Evolutionary conservation across 2,113 vertebrate genomes (phyloP), one percentile per base, ranked within the genome.

Genomic region (Eleginops maclovinus): DNA sequence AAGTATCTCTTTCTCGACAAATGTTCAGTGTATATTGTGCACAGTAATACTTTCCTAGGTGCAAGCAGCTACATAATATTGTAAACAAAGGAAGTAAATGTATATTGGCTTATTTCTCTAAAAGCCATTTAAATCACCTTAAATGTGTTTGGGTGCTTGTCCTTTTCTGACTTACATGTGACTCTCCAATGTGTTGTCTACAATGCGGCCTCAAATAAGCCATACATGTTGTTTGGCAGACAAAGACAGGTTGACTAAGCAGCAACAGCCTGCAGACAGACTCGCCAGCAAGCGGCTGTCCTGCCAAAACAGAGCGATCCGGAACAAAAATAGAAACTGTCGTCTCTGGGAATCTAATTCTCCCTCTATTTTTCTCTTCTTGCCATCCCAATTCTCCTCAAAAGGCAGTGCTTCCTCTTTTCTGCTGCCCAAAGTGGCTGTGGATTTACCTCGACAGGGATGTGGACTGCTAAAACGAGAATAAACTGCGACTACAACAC

Each of bases 251-350:
- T 67, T 91, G 89, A 87, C 84, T 86, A 89, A 90, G 89, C 88
- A 86, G 77, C 77, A 77, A 83, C 88, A 87, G 88, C 84, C 87
- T 86, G 87, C 68, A 60, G 87, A 82, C 17, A 76, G 85, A 78
- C 82, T 80, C 46, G 55, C 79, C 84, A 88, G 50, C 9, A n/a
- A 71, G 69, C 10, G 28, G 60, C 64, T 44, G 73, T 80, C 41
- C 14, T 77, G 89, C 89, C 89, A 90, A 86, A 89, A 81, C 64
- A 56, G 66, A 82, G 61, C 16, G 12, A 81, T 63, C 64, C 22
- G 1, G 44, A 81, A 58, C 87, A 64, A 70, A 91, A 91, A 92
- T 91, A 89, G 89, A 91, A 91, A 82, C 75, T 77, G 81, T 79
- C 87, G 67, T 90, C 87, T 64, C 44, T 70, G 79, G 85, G 77